Percentiles rank a stretch among this genome's conserved stretches.
Evolutionary conservation across 2,797 vertebrate species (phyloP).

Genomic region (Aldrovandia affinis): DNA sequence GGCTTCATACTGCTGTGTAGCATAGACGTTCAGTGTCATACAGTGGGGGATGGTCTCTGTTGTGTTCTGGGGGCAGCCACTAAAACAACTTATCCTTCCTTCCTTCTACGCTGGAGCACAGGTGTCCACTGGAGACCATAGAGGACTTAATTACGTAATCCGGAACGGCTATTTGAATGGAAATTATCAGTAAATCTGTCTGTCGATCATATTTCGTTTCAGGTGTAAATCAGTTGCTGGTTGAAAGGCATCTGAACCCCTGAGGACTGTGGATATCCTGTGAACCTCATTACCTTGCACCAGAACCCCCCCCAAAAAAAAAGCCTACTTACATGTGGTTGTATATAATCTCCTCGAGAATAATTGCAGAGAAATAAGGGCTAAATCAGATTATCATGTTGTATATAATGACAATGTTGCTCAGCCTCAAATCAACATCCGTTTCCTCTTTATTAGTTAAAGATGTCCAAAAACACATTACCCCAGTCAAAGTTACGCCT

Average conservation of each 20-base stretch:
- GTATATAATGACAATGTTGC: constrained; percentile 52
- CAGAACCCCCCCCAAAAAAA: background rate
- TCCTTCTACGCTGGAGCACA: background rate
- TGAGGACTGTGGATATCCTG: background rate
- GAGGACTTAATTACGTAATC: background rate
- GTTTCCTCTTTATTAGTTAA: constrained; percentile 55
- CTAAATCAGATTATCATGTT: constrained; percentile 55
- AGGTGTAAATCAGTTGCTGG: background rate
- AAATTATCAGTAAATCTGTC: too few species aligned
- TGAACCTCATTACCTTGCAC: background rate
- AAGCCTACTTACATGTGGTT: background rate
- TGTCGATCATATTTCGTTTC: background rate
- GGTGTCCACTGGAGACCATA: too few species aligned
- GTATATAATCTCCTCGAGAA: constrained; percentile 35
- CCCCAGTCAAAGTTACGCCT: constrained; percentile 18
- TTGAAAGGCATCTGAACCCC: background rate
- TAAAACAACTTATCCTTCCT: too few species aligned
- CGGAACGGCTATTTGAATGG: too few species aligned
- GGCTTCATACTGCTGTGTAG: too few species aligned
- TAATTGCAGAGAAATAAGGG: constrained; percentile 50
- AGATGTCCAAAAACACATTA: constrained; percentile 47
- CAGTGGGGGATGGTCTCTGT: background rate
- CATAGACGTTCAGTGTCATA: too few species aligned
- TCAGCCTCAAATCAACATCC: constrained; percentile 51
- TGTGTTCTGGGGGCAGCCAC: background rate